Evolutionary conservation across 2,797 vertebrate genomes (phyloP).

Genomic region (Chiloscyllium punctatum): DNA sequence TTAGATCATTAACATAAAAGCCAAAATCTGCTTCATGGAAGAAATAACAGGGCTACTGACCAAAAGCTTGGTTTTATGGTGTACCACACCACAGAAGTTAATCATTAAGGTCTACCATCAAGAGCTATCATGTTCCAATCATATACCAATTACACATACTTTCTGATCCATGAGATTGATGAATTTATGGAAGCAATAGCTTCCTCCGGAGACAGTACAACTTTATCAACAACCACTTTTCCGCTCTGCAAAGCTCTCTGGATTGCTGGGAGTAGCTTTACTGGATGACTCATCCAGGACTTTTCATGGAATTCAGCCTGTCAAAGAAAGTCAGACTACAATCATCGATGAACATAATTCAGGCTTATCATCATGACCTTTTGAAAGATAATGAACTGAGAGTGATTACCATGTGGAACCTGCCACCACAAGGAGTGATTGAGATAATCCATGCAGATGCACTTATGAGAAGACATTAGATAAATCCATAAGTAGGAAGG

Average conservation of each 20-base stretch:
- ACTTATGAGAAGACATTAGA: background rate
- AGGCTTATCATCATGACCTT: background rate
- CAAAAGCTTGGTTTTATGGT: background rate
- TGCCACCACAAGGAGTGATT: background rate
- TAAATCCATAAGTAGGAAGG: background rate
- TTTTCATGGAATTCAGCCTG: constrained; percentile 32
- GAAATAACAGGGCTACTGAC: background rate
- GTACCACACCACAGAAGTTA: background rate
- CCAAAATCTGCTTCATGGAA: no score
- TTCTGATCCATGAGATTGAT: background rate
- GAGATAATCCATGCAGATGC: background rate
- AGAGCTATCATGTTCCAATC: no score
- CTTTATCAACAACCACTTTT: background rate
- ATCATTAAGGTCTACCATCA: background rate
- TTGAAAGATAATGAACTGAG: background rate
- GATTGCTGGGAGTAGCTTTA: background rate
- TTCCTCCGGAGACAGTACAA: background rate
- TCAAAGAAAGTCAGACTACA: background rate
- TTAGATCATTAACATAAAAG: no score
- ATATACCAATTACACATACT: background rate
- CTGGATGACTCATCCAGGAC: constrained; percentile 28
- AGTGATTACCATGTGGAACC: background rate
- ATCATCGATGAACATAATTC: background rate
- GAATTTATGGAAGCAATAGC: constrained; percentile 14
- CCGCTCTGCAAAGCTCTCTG: background rate